Percentiles rank a stretch among this genome's conserved stretches.
These are phyloP conservation scores for Hydrochoerus hydrochaeris DNA, from an alignment of 2,113 vertebrate genomes.

Conservation along the genomic window DNA sequence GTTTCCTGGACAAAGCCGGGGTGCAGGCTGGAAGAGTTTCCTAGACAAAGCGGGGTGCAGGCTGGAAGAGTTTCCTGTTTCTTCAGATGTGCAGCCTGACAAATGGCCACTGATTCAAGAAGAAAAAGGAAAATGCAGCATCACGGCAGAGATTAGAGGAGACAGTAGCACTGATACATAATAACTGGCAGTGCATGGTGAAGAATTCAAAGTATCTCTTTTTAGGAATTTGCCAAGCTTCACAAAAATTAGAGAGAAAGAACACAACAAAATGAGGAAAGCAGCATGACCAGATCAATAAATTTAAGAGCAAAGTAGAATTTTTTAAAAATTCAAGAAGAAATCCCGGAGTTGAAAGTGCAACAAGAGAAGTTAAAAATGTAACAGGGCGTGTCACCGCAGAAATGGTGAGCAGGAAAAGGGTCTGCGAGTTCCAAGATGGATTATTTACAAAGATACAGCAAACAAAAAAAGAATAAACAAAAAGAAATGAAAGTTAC, in stretches of 20 bases:
- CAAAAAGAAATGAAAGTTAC: too few species aligned
- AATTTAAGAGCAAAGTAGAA: not conserved
- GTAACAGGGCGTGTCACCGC: not conserved
- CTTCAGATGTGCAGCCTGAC: not conserved
- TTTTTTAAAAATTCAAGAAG: not conserved
- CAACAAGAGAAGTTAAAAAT: not conserved
- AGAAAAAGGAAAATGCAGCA: not conserved
- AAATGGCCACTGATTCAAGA: not conserved
- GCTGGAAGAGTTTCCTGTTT: not conserved
- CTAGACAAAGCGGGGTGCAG: not conserved
- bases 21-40: too few species aligned
- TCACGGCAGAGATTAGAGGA: not conserved
- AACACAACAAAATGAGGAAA: not conserved
- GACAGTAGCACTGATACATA: not conserved
- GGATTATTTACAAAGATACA: not conserved
- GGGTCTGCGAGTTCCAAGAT: not conserved
- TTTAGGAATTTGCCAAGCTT: not conserved
- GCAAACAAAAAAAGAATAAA: too few species aligned
- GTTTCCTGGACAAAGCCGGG: not conserved
- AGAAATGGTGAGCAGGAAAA: not conserved
- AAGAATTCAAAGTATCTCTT: not conserved
- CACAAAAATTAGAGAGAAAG: not conserved
- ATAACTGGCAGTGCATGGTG: not conserved
- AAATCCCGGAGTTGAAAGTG: not conserved
- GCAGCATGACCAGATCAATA: not conserved